phyloP scores from a whole-genome alignment of 2,113 vertebrate species.

The Colinus virginianus region DNA sequence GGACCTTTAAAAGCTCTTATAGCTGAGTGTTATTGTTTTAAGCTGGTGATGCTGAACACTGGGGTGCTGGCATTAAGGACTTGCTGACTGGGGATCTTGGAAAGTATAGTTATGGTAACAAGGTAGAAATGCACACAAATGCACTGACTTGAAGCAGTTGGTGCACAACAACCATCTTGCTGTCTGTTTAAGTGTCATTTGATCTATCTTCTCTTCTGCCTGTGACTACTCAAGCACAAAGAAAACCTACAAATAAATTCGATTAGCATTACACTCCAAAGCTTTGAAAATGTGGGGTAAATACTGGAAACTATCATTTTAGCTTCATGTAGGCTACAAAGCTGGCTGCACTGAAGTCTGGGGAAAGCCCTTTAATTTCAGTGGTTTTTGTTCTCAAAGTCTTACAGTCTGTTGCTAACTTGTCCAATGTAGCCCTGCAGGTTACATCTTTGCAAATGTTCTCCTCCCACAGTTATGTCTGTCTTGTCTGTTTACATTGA shows the following conservation, averaged over 20 bases:
- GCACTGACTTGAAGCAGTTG: background rate
- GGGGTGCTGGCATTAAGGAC: background rate
- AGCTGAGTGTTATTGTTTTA: background rate
- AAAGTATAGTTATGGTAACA: background rate
- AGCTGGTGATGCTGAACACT: background rate
- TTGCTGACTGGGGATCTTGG: background rate
- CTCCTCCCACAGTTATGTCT: background rate
- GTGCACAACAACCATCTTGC: background rate
- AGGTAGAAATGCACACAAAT: background rate
- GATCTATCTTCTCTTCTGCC: background rate
- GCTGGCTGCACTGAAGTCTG: rapidly evolving
- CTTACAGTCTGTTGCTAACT: background rate
- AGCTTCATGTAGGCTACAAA: background rate
- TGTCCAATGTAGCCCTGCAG: background rate
- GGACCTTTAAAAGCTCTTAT: background rate
- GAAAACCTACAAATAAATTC: background rate
- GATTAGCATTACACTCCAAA: background rate
- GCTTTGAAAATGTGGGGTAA: background rate
- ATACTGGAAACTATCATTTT: background rate
- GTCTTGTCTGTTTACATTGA: background rate
- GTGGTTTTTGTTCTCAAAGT: background rate
- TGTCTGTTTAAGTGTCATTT: background rate
- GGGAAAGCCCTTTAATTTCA: background rate
- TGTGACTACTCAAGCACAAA: background rate
- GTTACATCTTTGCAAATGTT: background rate